Conservation (phyloP, 1,140 invertebrate species). For the Philaenus spumarius region DNA sequence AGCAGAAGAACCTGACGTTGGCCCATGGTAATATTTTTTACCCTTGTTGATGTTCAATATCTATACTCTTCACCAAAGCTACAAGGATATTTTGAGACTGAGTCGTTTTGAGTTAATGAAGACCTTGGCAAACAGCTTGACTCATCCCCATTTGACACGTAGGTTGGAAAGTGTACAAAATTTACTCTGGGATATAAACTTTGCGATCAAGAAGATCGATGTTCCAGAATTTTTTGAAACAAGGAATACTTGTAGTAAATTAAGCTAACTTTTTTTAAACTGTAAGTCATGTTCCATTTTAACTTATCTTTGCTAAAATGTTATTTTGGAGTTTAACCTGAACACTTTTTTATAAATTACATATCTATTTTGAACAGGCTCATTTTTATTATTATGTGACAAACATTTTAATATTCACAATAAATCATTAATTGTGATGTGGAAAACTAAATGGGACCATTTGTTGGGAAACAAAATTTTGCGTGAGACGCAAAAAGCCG, state of each 20-base stretch:
- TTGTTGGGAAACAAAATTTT: no score
- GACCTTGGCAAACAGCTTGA: neutral
- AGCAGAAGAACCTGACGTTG: neutral
- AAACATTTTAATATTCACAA: no score
- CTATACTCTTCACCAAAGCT: slow-evolving; percentile 1
- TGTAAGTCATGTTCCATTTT: no score
- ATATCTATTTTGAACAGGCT: no score
- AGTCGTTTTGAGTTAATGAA: neutral
- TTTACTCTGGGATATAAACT: neutral
- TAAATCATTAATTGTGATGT: no score
- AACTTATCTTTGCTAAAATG: no score
- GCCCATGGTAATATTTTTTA: neutral
- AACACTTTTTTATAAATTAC: no score
- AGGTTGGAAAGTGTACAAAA: neutral
- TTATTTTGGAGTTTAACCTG: no score
- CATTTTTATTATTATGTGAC: no score
- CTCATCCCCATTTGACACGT: neutral
- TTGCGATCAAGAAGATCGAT: neutral
- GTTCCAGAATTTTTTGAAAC: slow-evolving; percentile 2
- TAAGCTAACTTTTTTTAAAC: no score
- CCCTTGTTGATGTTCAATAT: neutral
- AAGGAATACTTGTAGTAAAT: neutral
- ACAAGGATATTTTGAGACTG: neutral
- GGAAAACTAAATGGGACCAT: no score
- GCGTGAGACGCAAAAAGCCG: no score